A percentile compares a stretch with the other conserved stretches of the same genome.
These are phyloP conservation scores for Camponotus pennsylvanicus DNA, from an alignment of 1,140 invertebrate genomes.

Conservation along the genomic window DNA sequence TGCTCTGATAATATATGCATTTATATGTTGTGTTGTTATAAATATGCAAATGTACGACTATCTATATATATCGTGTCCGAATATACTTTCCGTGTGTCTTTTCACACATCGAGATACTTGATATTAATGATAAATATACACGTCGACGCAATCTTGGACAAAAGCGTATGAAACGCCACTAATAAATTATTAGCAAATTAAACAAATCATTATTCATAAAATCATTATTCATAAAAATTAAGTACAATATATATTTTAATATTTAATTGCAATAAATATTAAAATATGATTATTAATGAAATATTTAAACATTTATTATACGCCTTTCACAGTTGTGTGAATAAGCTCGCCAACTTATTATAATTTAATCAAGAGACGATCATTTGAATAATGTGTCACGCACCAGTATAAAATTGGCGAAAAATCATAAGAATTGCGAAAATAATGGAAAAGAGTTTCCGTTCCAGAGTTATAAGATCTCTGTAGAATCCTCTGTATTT, in stretches of 20 bases:
- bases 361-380: not conserved
- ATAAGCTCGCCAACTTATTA: not conserved
- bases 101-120: not conserved
- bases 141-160: not conserved
- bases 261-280: not conserved
- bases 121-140: not conserved
- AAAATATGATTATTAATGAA: not conserved
- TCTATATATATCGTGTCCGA: not conserved
- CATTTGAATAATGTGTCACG: not conserved
- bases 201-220: not conserved
- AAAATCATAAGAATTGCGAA: slow-evolving; percentile 1
- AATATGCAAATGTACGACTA: slow-evolving; percentile 25
- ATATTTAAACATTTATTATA: not conserved
- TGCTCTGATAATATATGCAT: slow-evolving; percentile 35
- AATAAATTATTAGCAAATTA: not conserved
- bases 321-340: not conserved
- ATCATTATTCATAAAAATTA: not conserved
- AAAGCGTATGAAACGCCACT: not conserved
- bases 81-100: not conserved
- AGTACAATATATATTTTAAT: not conserved
- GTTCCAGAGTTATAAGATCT: slow-evolving; percentile 38
- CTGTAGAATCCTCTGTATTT: slow-evolving; percentile 26
- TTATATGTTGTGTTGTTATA: slow-evolving; percentile 35
- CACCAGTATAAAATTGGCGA: not conserved
- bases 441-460: slow-evolving; percentile 23